Evolutionary conservation across 2,113 vertebrate genomes (phyloP), one percentile per base, ranked within the genome.

Genomic region (Tretioscincus oriximinensis): DNA sequence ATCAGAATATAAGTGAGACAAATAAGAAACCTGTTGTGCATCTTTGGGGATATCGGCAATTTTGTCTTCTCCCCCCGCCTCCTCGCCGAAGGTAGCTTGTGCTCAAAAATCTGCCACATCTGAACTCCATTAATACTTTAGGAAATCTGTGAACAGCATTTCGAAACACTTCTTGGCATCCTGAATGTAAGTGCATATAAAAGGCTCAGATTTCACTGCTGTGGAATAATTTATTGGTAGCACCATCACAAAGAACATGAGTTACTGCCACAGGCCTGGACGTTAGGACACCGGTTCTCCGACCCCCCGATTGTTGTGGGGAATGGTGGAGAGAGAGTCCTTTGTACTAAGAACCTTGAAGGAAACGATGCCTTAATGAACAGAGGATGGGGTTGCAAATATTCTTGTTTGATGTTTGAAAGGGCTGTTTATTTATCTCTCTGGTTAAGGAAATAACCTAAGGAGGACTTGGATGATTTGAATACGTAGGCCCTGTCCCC

Each of bases 171-270:
- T 87, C 76, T 89, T 73, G 66, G 73, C 85, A 78, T 58, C 61
- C 79, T 82, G 24, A 18, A 88, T 87, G 72, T 85, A 75, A 69
- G 67, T 64, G 85, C 88, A 86, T 47, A 87, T 69, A 88, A 86
- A 86, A 70, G 85, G 86, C 85, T 92, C 86, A 49, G 66, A 73
- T 91, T 92, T 89, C 88, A 90, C 76, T 88, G 85, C 84, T 85
- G 82, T 0, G 24, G 88, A 69, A 85, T 89, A 84, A 85, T 91
- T 81, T 89, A 90, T 78, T 87, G 63, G 58, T 86, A 76, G 86
- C 89, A 76, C 61, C 0, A 29, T 22, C 67, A 0, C 47, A 58
- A 66, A 76, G 89, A 83, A 81, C 87, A 86, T 88, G 88, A 92
- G 86, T 79, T 87, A 0, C 87, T 89, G 90, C 90, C 90, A 87